A percentile compares a stretch with the other conserved stretches of the same genome.
Evolutionary conservation across 2,888 invertebrate genomes (phyloP).

Genomic region (Ctena decussata): DNA sequence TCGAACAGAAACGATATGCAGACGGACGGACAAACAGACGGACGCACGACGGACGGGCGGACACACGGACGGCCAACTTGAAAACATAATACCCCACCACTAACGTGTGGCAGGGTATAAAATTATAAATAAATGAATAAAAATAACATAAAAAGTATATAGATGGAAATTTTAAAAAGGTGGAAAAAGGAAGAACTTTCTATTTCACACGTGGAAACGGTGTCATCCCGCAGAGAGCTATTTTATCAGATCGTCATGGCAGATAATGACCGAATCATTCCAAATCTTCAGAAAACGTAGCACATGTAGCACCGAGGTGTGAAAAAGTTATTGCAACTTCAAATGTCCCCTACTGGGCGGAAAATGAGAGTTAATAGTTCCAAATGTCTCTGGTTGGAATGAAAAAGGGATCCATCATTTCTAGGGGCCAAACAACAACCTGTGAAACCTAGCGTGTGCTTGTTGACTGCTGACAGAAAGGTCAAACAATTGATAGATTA

Average conservation of each 20-base stretch:
- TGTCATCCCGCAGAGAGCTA: slow-evolving; percentile 30
- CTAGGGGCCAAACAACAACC: not conserved
- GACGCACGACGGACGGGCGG: too few relatives aligned
- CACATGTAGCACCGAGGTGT: slow-evolving; percentile 60
- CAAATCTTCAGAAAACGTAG: slow-evolving; percentile 39
- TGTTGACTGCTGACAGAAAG: slow-evolving; percentile 48
- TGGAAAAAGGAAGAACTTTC: too few relatives aligned
- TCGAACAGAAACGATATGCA: too few relatives aligned
- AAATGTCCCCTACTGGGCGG: not conserved
- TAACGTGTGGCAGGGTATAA: too few relatives aligned
- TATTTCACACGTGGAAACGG: not conserved
- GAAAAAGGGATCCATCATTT: not conserved
- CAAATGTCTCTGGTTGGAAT: not conserved
- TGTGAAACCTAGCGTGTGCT: slow-evolving; percentile 28
- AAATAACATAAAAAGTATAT: too few relatives aligned
- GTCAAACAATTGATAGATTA: not conserved
- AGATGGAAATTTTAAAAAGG: too few relatives aligned
- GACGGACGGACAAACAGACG: too few relatives aligned
- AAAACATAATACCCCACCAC: too few relatives aligned
- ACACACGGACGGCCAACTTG: too few relatives aligned
- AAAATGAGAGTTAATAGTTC: not conserved
- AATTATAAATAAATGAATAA: too few relatives aligned
- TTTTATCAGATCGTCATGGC: slow-evolving; percentile 27
- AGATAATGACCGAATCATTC: slow-evolving; percentile 55
- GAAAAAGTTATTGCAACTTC: slow-evolving; percentile 20